Conservation (phyloP, 2,888 invertebrate genomes). For the Sminthurinus aureus region DNA sequence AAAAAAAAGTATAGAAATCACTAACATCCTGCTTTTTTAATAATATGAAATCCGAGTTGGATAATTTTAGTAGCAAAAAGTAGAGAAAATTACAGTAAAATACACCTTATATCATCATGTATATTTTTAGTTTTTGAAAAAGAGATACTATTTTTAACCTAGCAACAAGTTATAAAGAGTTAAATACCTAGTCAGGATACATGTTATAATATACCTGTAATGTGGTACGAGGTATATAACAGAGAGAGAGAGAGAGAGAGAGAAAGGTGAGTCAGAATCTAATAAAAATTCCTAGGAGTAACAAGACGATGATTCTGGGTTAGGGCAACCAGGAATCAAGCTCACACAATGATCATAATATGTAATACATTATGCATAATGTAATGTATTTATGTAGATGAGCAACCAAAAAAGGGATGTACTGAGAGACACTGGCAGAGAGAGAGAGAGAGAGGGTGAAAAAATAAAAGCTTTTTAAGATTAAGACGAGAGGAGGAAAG, state of each 20-base stretch:
- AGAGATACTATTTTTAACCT: too few species aligned
- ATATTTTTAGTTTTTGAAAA: too few species aligned
- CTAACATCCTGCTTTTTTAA: background rate
- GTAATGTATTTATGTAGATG: slow-evolving; percentile 15
- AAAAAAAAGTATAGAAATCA: background rate
- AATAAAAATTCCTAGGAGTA: background rate
- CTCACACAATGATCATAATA: background rate
- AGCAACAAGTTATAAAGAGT: too few species aligned
- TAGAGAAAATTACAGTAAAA: background rate
- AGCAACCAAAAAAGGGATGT: background rate
- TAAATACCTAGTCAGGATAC: too few species aligned
- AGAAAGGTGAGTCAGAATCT: background rate
- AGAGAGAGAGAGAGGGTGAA: background rate
- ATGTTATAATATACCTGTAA: too few species aligned
- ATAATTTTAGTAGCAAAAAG: background rate
- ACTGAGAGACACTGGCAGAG: background rate
- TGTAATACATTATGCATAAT: slow-evolving; percentile 2
- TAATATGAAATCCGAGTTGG: background rate
- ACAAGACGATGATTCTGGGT: background rate
- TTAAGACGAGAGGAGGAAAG: background rate
- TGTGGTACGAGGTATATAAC: background rate
- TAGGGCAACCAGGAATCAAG: slow-evolving; percentile 1
- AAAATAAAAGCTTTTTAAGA: background rate
- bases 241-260: background rate
- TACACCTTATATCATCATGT: background rate